Percentiles rank a stretch among this genome's conserved stretches.
These are phyloP conservation scores for Budorcas taxicolor DNA, from an alignment of 2,113 vertebrate species.

Conservation along the genomic window DNA sequence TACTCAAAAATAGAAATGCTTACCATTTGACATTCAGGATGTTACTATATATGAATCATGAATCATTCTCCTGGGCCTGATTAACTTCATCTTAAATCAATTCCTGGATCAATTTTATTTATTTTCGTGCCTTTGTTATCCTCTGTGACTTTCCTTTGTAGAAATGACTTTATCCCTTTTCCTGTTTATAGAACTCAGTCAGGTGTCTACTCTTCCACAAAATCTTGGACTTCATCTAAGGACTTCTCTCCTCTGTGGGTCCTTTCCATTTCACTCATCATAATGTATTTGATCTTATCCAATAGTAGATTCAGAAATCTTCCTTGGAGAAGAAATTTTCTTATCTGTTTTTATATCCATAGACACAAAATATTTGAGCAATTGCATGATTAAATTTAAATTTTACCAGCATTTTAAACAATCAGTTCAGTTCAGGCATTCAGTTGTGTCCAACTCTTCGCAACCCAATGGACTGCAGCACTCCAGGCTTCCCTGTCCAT, in stretches of 20 bases:
- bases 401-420: not conserved
- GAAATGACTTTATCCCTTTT: not conserved
- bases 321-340: not conserved
- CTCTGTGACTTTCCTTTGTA: not conserved
- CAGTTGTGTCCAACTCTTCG: not conserved
- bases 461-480: not conserved
- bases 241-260: not conserved
- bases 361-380: not conserved
- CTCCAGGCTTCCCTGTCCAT: not conserved
- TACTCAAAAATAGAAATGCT: not conserved
- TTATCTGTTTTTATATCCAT: not conserved
- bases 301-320: not conserved
- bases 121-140: not conserved
- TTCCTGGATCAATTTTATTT: not conserved
- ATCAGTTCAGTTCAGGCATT: not conserved
- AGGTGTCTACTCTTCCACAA: not conserved
- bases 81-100: not conserved
- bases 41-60: not conserved
- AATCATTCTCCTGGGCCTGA: not conserved
- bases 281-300: not conserved
- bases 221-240: not conserved
- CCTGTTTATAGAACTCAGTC: not conserved
- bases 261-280: not conserved
- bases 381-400: not conserved
- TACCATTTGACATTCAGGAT: not conserved